These are phyloP conservation scores for Petromus typicus DNA, from an alignment of 2,113 vertebrate species.

Conservation along the genomic window DNA sequence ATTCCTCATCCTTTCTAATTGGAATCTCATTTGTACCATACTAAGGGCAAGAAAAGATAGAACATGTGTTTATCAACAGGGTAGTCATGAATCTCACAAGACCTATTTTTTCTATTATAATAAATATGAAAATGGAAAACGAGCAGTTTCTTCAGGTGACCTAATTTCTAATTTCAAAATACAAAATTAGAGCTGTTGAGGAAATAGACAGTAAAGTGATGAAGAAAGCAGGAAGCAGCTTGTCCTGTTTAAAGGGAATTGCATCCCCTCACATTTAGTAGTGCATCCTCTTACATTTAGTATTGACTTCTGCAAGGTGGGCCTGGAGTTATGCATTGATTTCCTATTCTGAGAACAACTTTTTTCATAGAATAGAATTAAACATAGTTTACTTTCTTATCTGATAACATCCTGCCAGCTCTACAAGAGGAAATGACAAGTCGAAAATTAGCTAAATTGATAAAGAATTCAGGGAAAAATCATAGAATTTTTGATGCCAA, in stretches of 20 bases:
- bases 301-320: not conserved
- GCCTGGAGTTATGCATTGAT: not conserved
- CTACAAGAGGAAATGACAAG: not conserved
- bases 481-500: not conserved
- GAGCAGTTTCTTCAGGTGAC: not conserved
- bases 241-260: too few species aligned
- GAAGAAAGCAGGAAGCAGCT: not conserved
- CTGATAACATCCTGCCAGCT: not conserved
- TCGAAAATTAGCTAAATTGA: not conserved
- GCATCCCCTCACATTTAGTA: not conserved
- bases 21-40: not conserved
- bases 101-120: not conserved
- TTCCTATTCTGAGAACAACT: not conserved
- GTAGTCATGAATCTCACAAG: not conserved
- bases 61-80: not conserved
- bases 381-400: not conserved
- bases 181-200: not conserved
- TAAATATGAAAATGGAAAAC: not conserved
- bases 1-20: not conserved
- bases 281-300: not conserved
- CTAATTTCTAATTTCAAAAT: not conserved
- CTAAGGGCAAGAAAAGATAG: not conserved
- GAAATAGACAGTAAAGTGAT: not conserved
- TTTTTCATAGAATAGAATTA: not conserved
- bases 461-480: not conserved